These are phyloP conservation scores for Drosophila helvetica DNA, from an alignment of 2,888 invertebrate genomes.

Conservation along the genomic window DNA sequence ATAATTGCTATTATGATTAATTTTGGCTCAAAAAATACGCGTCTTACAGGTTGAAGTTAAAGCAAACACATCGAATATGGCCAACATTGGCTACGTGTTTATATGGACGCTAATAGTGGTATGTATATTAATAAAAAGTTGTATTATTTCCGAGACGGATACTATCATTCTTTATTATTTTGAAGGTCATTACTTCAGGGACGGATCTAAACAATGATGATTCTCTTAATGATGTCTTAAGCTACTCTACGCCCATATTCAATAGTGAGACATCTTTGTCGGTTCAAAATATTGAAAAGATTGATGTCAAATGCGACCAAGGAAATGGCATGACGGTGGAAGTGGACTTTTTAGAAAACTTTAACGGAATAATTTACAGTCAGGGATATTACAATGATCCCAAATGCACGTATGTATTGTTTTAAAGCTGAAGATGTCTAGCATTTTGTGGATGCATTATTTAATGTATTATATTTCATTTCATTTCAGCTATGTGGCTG, in stretches of 20 bases:
- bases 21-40: neutral
- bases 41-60: constrained; percentile 33
- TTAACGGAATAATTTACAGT: constrained; percentile 89
- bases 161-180: neutral
- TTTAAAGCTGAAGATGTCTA: neutral
- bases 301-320: constrained; percentile 87
- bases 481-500: constrained; percentile 86
- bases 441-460: neutral
- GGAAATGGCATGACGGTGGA: constrained; percentile 86
- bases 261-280: constrained; percentile 39
- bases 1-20: neutral
- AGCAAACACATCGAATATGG: constrained; percentile 50
- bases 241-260: constrained; percentile 36
- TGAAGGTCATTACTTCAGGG: constrained; percentile 30
- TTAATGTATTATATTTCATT: neutral
- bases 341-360: constrained; percentile 87
- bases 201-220: constrained; percentile 44
- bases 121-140: constrained; percentile 27
- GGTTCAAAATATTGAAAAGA: constrained; percentile 84
- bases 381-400: constrained; percentile 88
- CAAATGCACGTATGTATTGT: constrained; percentile 85
- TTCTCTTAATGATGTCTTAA: constrained; percentile 32
- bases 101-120: constrained; percentile 69
- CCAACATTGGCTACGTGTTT: constrained; percentile 66
- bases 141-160: neutral